Evolutionary conservation across 1,140 invertebrate species (phyloP).

Genomic region (Drosophila nigromelanica): DNA sequence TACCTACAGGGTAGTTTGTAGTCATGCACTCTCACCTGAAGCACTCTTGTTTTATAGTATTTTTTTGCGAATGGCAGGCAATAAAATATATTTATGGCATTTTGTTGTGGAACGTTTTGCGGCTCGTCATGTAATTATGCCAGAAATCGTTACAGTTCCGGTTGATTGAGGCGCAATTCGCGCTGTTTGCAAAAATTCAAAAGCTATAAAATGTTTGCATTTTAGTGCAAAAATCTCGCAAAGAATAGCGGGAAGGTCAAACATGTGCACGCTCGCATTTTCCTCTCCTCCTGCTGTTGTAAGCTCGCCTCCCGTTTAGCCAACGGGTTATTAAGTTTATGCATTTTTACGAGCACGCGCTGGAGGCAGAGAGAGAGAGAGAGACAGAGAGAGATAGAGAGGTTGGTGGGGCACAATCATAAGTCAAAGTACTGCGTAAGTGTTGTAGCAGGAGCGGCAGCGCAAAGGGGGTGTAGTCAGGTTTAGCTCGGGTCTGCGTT

Average conservation of each 20-base stretch:
- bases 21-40: not conserved
- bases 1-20: not conserved
- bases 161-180: constrained; percentile 51
- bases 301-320: constrained; percentile 19
- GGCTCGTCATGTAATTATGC: constrained; percentile 35
- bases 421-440: constrained; percentile 44
- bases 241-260: constrained; percentile 59
- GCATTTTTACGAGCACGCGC: constrained; percentile 46
- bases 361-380: not conserved
- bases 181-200: constrained; percentile 24
- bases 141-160: constrained; percentile 66
- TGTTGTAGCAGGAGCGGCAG: not conserved
- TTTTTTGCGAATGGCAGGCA: constrained; percentile 27
- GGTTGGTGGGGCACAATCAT: constrained; percentile 12
- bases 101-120: constrained; percentile 17
- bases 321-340: constrained; percentile 51
- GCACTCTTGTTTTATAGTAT: constrained; percentile 9
- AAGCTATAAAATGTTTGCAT: constrained; percentile 53
- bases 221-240: constrained; percentile 41
- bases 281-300: not conserved
- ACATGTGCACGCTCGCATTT: not conserved
- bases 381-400: not conserved
- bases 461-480: constrained; percentile 14
- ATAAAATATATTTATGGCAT: constrained; percentile 57
- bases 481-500: constrained; percentile 21